Conservation (phyloP, 2,888 invertebrate species). For the Phyto melanocephala region DNA sequence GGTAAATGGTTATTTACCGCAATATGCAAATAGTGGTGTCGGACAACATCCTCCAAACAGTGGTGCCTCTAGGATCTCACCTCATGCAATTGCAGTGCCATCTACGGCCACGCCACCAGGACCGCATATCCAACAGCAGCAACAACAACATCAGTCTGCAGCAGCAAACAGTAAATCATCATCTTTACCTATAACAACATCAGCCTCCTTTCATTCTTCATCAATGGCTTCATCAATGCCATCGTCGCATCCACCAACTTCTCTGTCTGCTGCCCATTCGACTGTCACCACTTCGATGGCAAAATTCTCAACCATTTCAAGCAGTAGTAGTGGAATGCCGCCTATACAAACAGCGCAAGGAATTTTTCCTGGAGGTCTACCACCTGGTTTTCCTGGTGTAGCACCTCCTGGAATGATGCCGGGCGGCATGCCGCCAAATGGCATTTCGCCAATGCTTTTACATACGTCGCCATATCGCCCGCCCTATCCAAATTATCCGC, state of each 20-base stretch:
- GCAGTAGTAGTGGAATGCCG: conserved; percentile 64
- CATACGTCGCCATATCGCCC: conserved; percentile 76
- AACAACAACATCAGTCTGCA: conserved; percentile 56
- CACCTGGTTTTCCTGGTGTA: conserved; percentile 62
- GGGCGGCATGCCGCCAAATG: conserved; percentile 71
- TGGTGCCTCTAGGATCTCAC: conserved; percentile 63
- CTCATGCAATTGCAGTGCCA: conserved; percentile 60
- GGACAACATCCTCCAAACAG: conserved; percentile 54
- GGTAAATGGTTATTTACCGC: conserved; percentile 66
- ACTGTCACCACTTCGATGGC: conserved; percentile 63
- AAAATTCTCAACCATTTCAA: conserved; percentile 66
- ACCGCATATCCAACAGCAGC: conserved; percentile 56
- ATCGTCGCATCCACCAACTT: conserved; percentile 27
- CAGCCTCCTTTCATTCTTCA: conserved; percentile 57
- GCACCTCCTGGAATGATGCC: conserved; percentile 72
- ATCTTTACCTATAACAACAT: conserved; percentile 54
- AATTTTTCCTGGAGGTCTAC: conserved; percentile 64
- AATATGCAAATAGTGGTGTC: conserved; percentile 60
- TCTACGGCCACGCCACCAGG: conserved; percentile 53
- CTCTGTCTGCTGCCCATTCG: conserved; percentile 16
- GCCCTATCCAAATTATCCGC: conserved; percentile 79
- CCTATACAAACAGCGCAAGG: conserved; percentile 79
- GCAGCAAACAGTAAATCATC: conserved; percentile 62
- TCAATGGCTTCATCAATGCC: conserved; percentile 26
- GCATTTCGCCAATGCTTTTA: conserved; percentile 73